These are phyloP conservation scores for Spodoptera littoralis DNA, from an alignment of 2,888 invertebrate genomes.

Conservation along the genomic window DNA sequence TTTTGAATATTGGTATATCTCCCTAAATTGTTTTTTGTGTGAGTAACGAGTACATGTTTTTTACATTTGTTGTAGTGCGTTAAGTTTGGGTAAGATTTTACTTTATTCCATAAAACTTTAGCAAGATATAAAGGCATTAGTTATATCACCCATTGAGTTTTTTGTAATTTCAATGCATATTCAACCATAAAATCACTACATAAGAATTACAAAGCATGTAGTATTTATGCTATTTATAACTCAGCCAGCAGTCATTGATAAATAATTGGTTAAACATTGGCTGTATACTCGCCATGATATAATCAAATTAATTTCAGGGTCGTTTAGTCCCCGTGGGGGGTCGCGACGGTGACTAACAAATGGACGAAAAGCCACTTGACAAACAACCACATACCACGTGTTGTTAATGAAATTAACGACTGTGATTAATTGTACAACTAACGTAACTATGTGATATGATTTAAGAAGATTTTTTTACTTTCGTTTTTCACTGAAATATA, in stretches of 20 bases:
- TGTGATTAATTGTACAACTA: constrained; percentile 73
- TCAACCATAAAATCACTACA: no score
- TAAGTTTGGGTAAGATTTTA: no score
- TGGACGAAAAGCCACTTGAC: constrained; percentile 64
- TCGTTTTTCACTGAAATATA: background rate
- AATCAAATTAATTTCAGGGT: constrained; percentile 61
- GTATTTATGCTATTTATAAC: background rate
- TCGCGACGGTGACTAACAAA: constrained; percentile 67
- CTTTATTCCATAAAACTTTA: no score
- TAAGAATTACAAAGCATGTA: background rate
- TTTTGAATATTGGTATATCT: no score
- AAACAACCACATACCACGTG: constrained; percentile 68
- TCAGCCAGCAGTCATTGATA: constrained; percentile 9
- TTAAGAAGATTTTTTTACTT: constrained; percentile 42
- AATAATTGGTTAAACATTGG: constrained; percentile 38
- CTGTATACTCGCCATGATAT: constrained; percentile 49
- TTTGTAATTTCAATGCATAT: no score
- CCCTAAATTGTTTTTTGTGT: no score
- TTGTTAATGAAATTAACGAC: constrained; percentile 79
- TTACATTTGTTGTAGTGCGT: no score
- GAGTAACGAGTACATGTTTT: no score
- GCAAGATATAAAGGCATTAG: no score
- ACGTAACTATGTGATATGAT: constrained; percentile 54
- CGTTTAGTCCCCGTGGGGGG: constrained; percentile 48
- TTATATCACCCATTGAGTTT: no score